Conservation (phyloP, 2,888 invertebrate species). For the Tryphoninae sp. region DNA sequence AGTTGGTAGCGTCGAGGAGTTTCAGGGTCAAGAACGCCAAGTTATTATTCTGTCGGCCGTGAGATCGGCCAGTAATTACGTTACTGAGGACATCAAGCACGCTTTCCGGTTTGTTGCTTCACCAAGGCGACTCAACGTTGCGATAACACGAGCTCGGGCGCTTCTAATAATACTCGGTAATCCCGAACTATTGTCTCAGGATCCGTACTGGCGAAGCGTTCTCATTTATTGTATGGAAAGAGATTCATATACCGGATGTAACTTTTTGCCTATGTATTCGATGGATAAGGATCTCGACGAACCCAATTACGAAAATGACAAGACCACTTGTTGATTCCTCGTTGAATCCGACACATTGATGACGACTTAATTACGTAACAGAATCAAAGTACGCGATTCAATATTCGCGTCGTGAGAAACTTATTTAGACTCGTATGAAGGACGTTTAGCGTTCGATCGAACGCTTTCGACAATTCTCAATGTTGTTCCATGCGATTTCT, state of each 20-base stretch:
- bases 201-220: slow-evolving; percentile 87
- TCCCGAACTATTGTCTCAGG: slow-evolving; percentile 87
- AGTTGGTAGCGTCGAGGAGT: slow-evolving; percentile 92
- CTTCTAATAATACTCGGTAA: slow-evolving; percentile 92
- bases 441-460: neutral
- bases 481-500: neutral
- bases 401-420: neutral
- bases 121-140: slow-evolving; percentile 93
- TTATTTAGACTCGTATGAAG: neutral
- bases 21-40: slow-evolving; percentile 91
- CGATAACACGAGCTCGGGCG: slow-evolving; percentile 91
- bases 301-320: slow-evolving; percentile 25
- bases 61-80: slow-evolving; percentile 81
- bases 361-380: neutral
- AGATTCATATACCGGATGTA: slow-evolving; percentile 88
- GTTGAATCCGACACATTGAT: neutral
- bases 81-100: slow-evolving; percentile 82
- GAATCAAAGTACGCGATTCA: neutral
- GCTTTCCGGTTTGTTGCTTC: slow-evolving; percentile 89
- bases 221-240: slow-evolving; percentile 85
- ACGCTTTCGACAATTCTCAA: neutral
- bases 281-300: slow-evolving; percentile 43
- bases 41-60: slow-evolving; percentile 89
- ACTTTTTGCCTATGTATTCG: slow-evolving; percentile 77
- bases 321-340: slow-evolving; percentile 10